These are phyloP conservation scores for Axea sp. DNA, from an alignment of 2,888 invertebrate genomes.

Conservation along the genomic window DNA sequence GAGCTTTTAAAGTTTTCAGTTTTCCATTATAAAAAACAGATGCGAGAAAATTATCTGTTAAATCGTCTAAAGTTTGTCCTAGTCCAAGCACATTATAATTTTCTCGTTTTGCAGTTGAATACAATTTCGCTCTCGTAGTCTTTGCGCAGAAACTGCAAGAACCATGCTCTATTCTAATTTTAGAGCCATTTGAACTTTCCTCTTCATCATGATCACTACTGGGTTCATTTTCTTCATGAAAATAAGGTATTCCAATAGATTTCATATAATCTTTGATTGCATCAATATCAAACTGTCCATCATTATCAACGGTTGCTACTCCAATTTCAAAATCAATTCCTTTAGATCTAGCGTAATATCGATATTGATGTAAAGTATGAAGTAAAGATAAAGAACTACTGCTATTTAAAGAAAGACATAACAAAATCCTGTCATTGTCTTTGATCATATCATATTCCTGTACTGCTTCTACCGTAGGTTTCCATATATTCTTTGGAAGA, in stretches of 20 bases:
- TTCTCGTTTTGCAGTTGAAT: slow-evolving; percentile 86
- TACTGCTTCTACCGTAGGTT: slow-evolving; percentile 89
- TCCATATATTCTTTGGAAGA: slow-evolving; percentile 90
- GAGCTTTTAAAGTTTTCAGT: slow-evolving; percentile 88
- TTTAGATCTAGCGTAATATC: slow-evolving; percentile 87
- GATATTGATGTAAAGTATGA: slow-evolving; percentile 91
- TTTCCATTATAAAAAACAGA: slow-evolving; percentile 90
- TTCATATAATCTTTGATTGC: slow-evolving; percentile 82
- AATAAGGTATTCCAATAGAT: slow-evolving; percentile 82
- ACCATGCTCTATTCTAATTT: slow-evolving; percentile 76
- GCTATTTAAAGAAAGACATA: slow-evolving; percentile 87
- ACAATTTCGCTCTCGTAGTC: slow-evolving; percentile 87
- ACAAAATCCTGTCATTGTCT: slow-evolving; percentile 89
- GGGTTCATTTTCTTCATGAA: slow-evolving; percentile 83
- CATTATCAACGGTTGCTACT: slow-evolving; percentile 89
- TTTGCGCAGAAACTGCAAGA: slow-evolving; percentile 87
- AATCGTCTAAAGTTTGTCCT: slow-evolving; percentile 92
- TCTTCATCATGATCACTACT: slow-evolving; percentile 79
- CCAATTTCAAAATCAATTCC: slow-evolving; percentile 87
- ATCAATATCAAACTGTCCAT: slow-evolving; percentile 82
- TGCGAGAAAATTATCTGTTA: slow-evolving; percentile 90
- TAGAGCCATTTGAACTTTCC: slow-evolving; percentile 63
- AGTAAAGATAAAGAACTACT: slow-evolving; percentile 91
- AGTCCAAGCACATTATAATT: slow-evolving; percentile 93
- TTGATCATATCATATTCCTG: slow-evolving; percentile 91